Evolutionary conservation across 2,797 vertebrate species (phyloP).

Genomic region (Rhyacichthys aspro): DNA sequence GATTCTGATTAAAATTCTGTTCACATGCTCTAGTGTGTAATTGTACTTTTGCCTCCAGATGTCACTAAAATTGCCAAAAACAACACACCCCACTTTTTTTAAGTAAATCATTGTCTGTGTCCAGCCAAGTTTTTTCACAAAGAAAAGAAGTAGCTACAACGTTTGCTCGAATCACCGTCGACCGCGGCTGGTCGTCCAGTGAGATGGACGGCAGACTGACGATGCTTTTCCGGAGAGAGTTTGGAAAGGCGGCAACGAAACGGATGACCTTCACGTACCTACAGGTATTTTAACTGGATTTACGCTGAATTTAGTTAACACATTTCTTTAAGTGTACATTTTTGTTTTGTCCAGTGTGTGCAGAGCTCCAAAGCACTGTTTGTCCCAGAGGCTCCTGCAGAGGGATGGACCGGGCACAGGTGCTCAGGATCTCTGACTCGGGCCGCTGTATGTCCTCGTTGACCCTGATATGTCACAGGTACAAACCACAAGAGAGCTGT

Average conservation of each 20-base stretch:
- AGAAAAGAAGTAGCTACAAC: slow-evolving; percentile 18
- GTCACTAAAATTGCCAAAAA: too few species aligned
- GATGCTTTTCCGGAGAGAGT: slow-evolving; percentile 40
- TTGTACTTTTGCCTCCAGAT: too few species aligned
- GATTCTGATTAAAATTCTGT: too few species aligned
- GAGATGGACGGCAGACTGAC: slow-evolving; percentile 62
- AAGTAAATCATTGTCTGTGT: neutral
- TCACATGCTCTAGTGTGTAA: too few species aligned
- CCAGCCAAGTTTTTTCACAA: slow-evolving; percentile 26
- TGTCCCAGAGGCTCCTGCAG: slow-evolving; percentile 56
- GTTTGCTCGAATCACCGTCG: slow-evolving; percentile 64
- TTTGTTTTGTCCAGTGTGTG: slow-evolving; percentile 50
- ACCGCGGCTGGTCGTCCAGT: slow-evolving; percentile 56
- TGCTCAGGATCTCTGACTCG: slow-evolving; percentile 54
- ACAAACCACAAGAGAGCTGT: neutral
- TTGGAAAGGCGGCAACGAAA: slow-evolving; percentile 26
- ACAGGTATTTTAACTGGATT: slow-evolving; percentile 49
- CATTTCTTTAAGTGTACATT: too few species aligned
- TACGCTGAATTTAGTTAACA: too few species aligned
- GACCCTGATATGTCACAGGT: slow-evolving; percentile 58
- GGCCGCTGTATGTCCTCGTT: slow-evolving; percentile 64
- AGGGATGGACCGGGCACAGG: slow-evolving; percentile 70
- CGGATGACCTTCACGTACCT: slow-evolving; percentile 66
- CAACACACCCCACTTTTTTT: too few species aligned
- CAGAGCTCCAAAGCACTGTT: slow-evolving; percentile 62